Conservation (phyloP, 2,888 invertebrate genomes). For the Bembecia ichneumoniformis region DNA sequence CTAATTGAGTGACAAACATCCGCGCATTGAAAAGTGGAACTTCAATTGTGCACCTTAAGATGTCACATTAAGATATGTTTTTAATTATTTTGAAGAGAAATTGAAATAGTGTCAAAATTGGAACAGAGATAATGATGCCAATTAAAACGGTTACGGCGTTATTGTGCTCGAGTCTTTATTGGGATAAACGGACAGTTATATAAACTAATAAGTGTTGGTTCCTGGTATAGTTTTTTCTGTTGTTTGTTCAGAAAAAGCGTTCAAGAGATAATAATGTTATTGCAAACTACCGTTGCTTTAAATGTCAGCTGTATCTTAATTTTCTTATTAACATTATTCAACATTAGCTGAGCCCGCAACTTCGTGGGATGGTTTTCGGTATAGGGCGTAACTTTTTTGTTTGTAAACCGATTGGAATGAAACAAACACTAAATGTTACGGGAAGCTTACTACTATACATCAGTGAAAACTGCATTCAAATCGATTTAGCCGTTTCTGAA, state of each 20-base stretch:
- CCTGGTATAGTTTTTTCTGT: slow-evolving; percentile 12
- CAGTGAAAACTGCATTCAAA: too few relatives aligned
- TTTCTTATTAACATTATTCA: too few relatives aligned
- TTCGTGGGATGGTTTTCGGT: too few relatives aligned
- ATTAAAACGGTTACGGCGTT: slow-evolving; percentile 58
- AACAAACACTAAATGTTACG: too few relatives aligned
- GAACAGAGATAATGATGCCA: slow-evolving; percentile 44
- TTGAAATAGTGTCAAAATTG: neutral
- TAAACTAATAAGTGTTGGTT: slow-evolving; percentile 22
- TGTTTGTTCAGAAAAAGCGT: slow-evolving; percentile 7
- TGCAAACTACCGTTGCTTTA: neutral
- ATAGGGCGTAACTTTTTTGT: too few relatives aligned
- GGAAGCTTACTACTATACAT: too few relatives aligned
- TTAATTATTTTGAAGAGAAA: neutral
- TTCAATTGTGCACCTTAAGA: neutral
- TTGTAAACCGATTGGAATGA: too few relatives aligned
- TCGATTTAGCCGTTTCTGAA: too few relatives aligned
- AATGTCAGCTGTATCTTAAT: neutral
- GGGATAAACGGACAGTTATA: slow-evolving; percentile 20
- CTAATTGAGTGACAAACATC: slow-evolving; percentile 62
- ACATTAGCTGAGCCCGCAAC: too few relatives aligned
- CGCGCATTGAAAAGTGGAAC: neutral
- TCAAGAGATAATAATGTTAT: neutral
- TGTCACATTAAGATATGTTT: neutral
- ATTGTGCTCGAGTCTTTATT: slow-evolving; percentile 30